Evolutionary conservation across 2,113 vertebrate genomes (phyloP).

Genomic region (Dendrocopos noguchii): DNA sequence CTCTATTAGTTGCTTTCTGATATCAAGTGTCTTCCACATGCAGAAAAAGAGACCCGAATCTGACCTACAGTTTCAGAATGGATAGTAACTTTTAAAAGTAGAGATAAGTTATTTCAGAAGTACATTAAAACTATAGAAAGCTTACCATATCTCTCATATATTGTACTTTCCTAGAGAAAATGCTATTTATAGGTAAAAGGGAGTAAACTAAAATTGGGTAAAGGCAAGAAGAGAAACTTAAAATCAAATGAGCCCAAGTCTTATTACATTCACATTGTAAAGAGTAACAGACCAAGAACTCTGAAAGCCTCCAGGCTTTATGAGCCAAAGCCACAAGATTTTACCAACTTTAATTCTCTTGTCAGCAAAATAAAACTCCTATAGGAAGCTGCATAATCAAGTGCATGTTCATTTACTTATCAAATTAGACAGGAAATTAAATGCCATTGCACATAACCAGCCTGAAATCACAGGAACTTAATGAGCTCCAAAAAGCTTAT

Average conservation of each 20-base stretch:
- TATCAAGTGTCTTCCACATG: background rate
- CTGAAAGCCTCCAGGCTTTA: background rate
- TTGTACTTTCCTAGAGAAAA: background rate
- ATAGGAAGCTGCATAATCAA: background rate
- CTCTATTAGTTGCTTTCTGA: background rate
- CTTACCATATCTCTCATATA: background rate
- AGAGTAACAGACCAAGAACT: background rate
- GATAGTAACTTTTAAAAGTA: background rate
- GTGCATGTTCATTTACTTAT: background rate
- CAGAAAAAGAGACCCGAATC: background rate
- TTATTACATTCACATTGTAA: background rate
- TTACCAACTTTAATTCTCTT: background rate
- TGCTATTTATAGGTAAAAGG: background rate
- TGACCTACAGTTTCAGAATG: too few species aligned
- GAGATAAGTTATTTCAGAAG: background rate
- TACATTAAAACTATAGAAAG: background rate
- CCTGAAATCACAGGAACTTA: background rate
- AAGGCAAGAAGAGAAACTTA: background rate
- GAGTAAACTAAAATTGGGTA: background rate
- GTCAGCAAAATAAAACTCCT: background rate
- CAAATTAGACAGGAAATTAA: constrained; percentile 6
- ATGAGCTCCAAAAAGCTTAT: background rate
- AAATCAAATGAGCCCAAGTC: background rate
- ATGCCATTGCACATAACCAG: background rate
- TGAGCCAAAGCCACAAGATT: background rate